A percentile compares a stretch with the other conserved stretches of the same genome.
Conservation (phyloP, 2,113 vertebrate genomes). For the Nycticebus coucang region DNA sequence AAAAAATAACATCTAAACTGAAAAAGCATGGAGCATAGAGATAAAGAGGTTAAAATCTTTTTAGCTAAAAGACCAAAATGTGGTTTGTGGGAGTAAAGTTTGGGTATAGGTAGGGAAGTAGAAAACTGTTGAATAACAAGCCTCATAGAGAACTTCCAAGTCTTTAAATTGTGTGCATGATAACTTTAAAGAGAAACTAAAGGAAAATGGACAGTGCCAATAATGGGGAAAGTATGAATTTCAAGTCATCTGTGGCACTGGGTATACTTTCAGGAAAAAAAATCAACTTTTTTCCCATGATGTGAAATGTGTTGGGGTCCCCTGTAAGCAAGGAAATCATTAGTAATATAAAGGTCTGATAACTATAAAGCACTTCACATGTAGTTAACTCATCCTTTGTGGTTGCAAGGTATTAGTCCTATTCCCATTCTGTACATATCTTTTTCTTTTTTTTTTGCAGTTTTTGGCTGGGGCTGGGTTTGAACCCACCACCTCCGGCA, state of each 20-base stretch:
- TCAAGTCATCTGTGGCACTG: not conserved
- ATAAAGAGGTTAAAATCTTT: not conserved
- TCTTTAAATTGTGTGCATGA: not conserved
- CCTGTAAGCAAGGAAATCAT: not conserved
- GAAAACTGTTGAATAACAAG: not conserved
- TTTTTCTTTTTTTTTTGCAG: not conserved
- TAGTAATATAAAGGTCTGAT: not conserved
- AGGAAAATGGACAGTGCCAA: not conserved
- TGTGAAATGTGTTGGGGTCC: not conserved
- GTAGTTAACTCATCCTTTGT: not conserved
- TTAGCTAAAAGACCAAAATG: not conserved
- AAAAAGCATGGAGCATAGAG: not conserved
- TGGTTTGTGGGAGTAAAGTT: not conserved
- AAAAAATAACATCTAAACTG: not conserved
- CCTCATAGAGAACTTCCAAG: not conserved
- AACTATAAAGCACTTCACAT: not conserved
- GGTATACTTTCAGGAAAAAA: not conserved
- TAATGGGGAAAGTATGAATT: constrained; percentile 26
- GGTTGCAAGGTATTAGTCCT: not conserved
- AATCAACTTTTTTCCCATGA: not conserved
- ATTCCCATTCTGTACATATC: not conserved
- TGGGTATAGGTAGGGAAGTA: not conserved
- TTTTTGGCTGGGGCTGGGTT: too few species aligned
- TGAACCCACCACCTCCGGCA: too few species aligned
- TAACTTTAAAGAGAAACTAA: constrained; percentile 33